These are phyloP conservation scores for Notothenia rossii DNA, from an alignment of 2,113 vertebrate genomes.

Conservation along the genomic window DNA sequence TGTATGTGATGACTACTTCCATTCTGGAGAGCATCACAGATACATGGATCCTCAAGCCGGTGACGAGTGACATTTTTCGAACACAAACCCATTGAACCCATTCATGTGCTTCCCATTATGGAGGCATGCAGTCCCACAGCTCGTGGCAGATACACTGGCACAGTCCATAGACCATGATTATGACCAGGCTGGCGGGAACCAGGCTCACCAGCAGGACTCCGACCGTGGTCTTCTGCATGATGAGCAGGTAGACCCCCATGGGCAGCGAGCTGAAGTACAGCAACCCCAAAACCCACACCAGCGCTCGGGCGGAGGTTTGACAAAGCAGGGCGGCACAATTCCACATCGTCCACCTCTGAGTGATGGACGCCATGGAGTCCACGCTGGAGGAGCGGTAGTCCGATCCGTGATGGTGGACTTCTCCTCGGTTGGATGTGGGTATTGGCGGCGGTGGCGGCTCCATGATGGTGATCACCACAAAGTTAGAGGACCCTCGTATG, in stretches of 20 bases:
- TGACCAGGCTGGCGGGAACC: conserved; percentile 92
- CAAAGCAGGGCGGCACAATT: conserved; percentile 91
- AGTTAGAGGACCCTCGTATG: conserved; percentile 83
- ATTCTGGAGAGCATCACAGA: too few species aligned
- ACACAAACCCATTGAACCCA: background rate
- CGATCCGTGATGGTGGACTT: conserved; percentile 78
- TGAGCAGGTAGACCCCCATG: conserved; percentile 94
- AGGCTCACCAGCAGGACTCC: conserved; percentile 95
- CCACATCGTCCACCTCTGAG: conserved; percentile 92
- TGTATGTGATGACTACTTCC: too few species aligned
- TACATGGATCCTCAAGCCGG: too few species aligned
- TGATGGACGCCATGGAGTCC: conserved; percentile 90
- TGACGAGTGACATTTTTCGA: too few species aligned
- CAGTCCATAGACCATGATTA: conserved; percentile 93
- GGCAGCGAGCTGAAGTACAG: conserved; percentile 96
- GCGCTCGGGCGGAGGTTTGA: conserved; percentile 89
- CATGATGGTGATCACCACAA: conserved; percentile 96
- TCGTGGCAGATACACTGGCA: conserved; percentile 95
- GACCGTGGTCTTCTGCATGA: conserved; percentile 92
- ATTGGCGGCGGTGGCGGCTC: conserved; percentile 85
- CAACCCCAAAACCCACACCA: conserved; percentile 93
- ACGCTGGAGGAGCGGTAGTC: conserved; percentile 89
- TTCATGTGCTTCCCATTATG: conserved; percentile 71
- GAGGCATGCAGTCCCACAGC: conserved; percentile 91
- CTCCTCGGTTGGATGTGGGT: conserved; percentile 73